Evolutionary conservation across 1,140 invertebrate genomes (phyloP).

Genomic region (Heliconius hermathena): DNA sequence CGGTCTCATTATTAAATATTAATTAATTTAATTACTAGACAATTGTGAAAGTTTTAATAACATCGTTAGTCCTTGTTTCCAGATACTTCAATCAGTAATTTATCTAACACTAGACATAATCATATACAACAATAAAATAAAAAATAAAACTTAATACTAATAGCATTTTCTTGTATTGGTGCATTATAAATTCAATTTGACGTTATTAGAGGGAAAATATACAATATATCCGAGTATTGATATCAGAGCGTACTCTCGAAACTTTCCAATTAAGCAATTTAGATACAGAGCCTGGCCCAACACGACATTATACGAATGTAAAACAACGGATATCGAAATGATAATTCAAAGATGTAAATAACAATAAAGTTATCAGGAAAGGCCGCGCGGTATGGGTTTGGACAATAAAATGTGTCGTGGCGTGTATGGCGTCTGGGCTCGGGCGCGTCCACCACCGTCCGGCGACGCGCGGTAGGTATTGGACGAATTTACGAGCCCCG

Average conservation of each 20-base stretch:
- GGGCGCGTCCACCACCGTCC: background rate
- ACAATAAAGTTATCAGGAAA: slow-evolving; percentile 79
- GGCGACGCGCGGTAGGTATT: slow-evolving; percentile 64
- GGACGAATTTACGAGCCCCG: slow-evolving; percentile 66
- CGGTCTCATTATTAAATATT: too few relatives aligned
- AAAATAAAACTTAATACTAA: slow-evolving; percentile 33
- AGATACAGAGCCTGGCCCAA: slow-evolving; percentile 70
- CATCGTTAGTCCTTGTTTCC: background rate
- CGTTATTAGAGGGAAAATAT: background rate
- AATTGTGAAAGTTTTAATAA: background rate
- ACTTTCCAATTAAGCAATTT: slow-evolving; percentile 81
- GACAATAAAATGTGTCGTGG: slow-evolving; percentile 77
- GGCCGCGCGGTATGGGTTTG: slow-evolving; percentile 73
- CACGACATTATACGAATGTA: slow-evolving; percentile 76
- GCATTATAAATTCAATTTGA: slow-evolving; percentile 40
- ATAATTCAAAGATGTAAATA: slow-evolving; percentile 80
- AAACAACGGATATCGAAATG: slow-evolving; percentile 77
- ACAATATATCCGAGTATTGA: slow-evolving; percentile 48
- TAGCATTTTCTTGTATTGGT: slow-evolving; percentile 35
- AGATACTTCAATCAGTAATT: background rate
- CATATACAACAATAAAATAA: slow-evolving; percentile 26
- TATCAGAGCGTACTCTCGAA: slow-evolving; percentile 60
- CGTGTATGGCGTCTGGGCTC: slow-evolving; percentile 46
- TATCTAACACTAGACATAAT: slow-evolving; percentile 1
- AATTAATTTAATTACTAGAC: background rate